These are phyloP conservation scores for Ginglymostoma cirratum DNA, from an alignment of 2,113 vertebrate genomes.

Conservation along the genomic window DNA sequence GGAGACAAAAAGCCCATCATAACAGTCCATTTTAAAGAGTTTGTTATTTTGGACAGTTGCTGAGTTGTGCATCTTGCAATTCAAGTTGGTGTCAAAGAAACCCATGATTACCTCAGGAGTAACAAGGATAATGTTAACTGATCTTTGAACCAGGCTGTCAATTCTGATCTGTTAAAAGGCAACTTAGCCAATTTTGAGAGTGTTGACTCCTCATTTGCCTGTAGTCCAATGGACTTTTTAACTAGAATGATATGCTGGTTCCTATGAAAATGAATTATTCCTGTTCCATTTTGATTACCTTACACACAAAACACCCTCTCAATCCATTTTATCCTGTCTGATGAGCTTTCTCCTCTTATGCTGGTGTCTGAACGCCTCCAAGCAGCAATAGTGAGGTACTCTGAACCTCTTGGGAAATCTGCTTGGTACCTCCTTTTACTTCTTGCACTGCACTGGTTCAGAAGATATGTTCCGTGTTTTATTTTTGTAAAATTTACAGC, in stretches of 20 bases:
- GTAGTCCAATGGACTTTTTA: background rate
- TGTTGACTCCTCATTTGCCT: too few species aligned
- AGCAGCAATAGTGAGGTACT: background rate
- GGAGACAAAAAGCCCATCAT: background rate
- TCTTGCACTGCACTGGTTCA: background rate
- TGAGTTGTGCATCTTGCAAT: background rate
- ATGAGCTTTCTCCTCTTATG: background rate
- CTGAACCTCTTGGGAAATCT: background rate
- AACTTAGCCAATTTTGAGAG: background rate
- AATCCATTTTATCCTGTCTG: background rate
- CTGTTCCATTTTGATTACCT: background rate
- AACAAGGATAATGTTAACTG: background rate
- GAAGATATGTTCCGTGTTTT: background rate
- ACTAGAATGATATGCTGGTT: background rate
- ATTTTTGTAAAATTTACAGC: constrained; percentile 15
- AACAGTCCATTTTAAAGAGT: background rate
- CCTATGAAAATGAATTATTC: background rate
- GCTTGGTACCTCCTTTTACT: background rate
- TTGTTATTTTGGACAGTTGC: background rate
- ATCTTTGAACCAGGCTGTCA: background rate
- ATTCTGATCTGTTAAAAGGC: background rate
- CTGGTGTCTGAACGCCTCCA: background rate
- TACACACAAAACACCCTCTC: background rate
- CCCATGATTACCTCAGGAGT: too few species aligned
- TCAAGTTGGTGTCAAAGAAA: background rate